Evolutionary conservation across 2,797 vertebrate genomes (phyloP).

Genomic region (Argya squamiceps): DNA sequence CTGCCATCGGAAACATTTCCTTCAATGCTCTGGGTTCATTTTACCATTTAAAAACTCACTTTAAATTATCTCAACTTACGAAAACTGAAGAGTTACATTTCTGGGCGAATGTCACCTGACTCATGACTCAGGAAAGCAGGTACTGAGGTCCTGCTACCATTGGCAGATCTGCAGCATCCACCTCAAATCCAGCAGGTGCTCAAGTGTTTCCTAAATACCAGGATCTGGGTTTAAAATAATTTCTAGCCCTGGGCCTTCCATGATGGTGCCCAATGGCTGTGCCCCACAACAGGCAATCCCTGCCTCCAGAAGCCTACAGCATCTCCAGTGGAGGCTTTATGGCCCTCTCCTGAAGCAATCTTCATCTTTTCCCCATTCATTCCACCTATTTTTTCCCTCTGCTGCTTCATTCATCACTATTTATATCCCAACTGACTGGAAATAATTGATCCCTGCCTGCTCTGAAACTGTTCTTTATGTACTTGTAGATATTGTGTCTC

Average conservation of each 20-base stretch:
- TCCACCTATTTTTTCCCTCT: not conserved
- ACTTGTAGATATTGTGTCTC: not conserved
- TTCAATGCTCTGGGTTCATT: not conserved
- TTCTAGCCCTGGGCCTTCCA: not conserved
- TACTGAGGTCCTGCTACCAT: not conserved
- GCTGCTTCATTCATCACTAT: not conserved
- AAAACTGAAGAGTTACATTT: not conserved
- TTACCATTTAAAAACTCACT: not conserved
- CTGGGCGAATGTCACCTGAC: accelerated
- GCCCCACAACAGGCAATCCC: not conserved
- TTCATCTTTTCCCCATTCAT: not conserved
- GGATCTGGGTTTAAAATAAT: not conserved
- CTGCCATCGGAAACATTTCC: not conserved
- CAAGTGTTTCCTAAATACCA: not conserved
- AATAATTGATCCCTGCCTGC: not conserved
- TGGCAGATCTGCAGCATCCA: not conserved
- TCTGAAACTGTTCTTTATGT: not conserved
- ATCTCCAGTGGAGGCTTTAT: not conserved
- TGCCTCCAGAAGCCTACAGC: not conserved
- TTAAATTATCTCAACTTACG: not conserved
- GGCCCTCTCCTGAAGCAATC: not conserved
- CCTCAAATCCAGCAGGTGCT: not conserved
- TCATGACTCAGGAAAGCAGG: not conserved
- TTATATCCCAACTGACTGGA: conserved; percentile 9
- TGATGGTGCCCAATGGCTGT: not conserved